Conservation (phyloP, 2,888 invertebrate species). For the Athalia circularis region DNA sequence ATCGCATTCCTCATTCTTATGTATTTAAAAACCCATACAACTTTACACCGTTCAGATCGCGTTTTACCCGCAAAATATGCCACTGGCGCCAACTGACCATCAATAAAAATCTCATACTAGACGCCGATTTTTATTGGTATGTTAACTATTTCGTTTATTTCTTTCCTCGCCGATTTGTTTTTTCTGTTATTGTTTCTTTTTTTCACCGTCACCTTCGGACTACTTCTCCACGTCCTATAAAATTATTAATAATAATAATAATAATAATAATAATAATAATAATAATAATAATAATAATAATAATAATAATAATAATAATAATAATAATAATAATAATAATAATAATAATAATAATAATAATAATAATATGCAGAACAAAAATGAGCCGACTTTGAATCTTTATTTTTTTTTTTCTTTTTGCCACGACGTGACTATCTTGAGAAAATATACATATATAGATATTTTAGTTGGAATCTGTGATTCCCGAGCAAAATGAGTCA, state of each 20-base stretch:
- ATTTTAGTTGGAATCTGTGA: not conserved
- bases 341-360: not conserved
- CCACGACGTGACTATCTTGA: not conserved
- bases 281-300: not conserved
- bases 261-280: not conserved
- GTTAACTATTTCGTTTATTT: not conserved
- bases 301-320: not conserved
- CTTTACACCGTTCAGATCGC: no score
- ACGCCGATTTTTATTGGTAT: conserved; percentile 32
- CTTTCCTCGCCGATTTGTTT: not conserved
- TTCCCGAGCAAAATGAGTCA: no score
- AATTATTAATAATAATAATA: no score
- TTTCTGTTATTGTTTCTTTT: not conserved
- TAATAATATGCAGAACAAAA: not conserved
- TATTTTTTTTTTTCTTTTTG: not conserved
- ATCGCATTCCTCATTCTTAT: not conserved
- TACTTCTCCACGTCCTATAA: not conserved
- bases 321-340: not conserved
- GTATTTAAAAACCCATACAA: no score
- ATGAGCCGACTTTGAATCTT: not conserved
- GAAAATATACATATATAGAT: not conserved
- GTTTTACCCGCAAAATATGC: not conserved
- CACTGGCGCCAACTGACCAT: conserved; percentile 37
- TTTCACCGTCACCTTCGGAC: not conserved
- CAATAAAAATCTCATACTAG: not conserved